Evolutionary conservation across 2,113 vertebrate species (phyloP).

Genomic region (Dissostichus mawsoni): DNA sequence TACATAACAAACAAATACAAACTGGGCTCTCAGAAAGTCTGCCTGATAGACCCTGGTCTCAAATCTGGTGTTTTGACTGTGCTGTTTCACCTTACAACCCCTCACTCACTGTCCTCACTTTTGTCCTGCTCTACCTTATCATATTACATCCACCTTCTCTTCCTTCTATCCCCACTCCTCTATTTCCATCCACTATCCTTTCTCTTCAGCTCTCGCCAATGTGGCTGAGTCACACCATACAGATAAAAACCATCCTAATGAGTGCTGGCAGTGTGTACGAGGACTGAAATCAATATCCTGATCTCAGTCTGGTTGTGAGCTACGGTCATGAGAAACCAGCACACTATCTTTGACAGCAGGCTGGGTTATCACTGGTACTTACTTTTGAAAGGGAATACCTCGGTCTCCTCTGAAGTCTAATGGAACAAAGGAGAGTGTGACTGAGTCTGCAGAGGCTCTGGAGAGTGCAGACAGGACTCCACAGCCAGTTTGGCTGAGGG

Average conservation of each 20-base stretch:
- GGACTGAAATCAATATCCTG: conserved; percentile 63
- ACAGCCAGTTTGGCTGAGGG: conserved; percentile 29
- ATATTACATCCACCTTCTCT: conserved; percentile 42
- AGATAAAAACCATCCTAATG: conserved; percentile 48
- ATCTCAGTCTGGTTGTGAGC: conserved; percentile 38
- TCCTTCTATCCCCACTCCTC: conserved; percentile 30
- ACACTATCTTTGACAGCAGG: conserved; percentile 43
- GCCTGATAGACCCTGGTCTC: conserved; percentile 27
- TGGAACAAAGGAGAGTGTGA: conserved; percentile 43
- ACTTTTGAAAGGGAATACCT: conserved; percentile 52
- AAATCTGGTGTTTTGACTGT: conserved; percentile 22
- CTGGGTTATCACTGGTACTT: conserved; percentile 45
- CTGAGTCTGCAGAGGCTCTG: conserved; percentile 14
- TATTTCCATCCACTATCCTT: conserved; percentile 12
- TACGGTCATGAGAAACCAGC: conserved; percentile 51
- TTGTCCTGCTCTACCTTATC: conserved; percentile 29
- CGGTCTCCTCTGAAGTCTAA: conserved; percentile 36
- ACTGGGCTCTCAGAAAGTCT: not conserved
- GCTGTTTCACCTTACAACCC: conserved; percentile 6
- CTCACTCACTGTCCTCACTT: conserved; percentile 11
- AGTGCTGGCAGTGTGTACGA: conserved; percentile 42
- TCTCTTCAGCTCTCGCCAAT: conserved; percentile 32
- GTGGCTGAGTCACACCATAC: conserved; percentile 33
- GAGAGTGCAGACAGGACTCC: conserved; percentile 23
- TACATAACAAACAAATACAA: conserved; percentile 1